These are phyloP conservation scores for Hyperoplus immaculatus DNA, from an alignment of 2,797 vertebrate species.

Conservation along the genomic window DNA sequence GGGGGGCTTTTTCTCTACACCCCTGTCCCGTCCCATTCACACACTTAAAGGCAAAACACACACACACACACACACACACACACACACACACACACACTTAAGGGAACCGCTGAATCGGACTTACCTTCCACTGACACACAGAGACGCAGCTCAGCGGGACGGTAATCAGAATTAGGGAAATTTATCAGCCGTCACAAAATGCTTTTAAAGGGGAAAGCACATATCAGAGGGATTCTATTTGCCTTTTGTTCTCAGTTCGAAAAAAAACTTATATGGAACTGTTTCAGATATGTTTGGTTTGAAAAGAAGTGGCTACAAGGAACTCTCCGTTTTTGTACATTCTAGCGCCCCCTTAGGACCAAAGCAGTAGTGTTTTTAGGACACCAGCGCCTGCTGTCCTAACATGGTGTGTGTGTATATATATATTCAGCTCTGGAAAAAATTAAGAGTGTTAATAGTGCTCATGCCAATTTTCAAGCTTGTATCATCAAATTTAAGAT, in stretches of 20 bases:
- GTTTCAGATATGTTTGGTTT: conserved; percentile 21
- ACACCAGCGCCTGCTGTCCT: no score
- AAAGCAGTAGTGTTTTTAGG: no score
- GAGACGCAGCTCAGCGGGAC: conserved; percentile 29
- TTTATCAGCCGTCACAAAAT: conserved; percentile 37
- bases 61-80: conserved; percentile 28
- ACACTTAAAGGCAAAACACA: conserved; percentile 11
- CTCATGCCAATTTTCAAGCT: no score
- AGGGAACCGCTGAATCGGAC: conserved; percentile 50
- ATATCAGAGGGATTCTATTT: background rate
- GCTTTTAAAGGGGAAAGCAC: background rate
- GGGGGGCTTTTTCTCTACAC: conserved; percentile 18
- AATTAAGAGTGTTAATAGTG: no score
- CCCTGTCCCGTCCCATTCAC: conserved; percentile 23
- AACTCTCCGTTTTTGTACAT: no score
- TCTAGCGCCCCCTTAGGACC: no score
- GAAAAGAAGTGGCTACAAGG: no score
- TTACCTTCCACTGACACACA: conserved; percentile 34
- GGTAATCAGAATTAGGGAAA: conserved; percentile 63
- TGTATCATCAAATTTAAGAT: no score
- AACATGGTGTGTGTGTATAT: no score
- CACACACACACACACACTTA: conserved; percentile 33
- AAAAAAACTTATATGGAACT: background rate
- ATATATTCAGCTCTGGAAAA: no score
- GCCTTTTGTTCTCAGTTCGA: conserved; percentile 14